Base-by-base conservation (phyloP, 2,888 invertebrate genomes). In the Priocnemis perturbator region DNA sequence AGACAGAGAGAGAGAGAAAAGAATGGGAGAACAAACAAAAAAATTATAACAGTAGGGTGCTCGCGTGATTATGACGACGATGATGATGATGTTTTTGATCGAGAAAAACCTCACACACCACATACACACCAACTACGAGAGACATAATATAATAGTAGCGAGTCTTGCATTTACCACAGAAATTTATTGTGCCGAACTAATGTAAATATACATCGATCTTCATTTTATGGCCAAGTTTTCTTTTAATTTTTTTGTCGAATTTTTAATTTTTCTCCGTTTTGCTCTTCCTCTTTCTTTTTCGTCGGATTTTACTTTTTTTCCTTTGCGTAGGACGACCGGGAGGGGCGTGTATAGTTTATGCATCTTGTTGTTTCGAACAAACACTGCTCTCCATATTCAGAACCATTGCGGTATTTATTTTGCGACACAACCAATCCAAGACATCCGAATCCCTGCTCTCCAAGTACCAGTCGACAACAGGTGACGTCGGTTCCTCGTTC, bases 371-470 rank as follows among this genome's bases (percentile, higher is more conserved):
- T 73, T 81, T 78, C 62, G 83, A 77, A 76, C 83, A 85, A 70
- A 83, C 81, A 73, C 81, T 94, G 84, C 94, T 94, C 86, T 95
- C 94, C 90, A 94, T 91, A 61, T 94, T 94, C 45, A 94, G 90
- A 66, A 95, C 92, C 83, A 95, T 93, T 0, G 94, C 94, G 84
- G 93, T 93, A 85, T 95, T 94, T 65, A 95, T 93, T 90, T 95
- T 94, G 71, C 92, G 91, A 80, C 93, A 93, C 26, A 96, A 89
- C 95, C 95, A 96, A 17, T 90, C 89, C 64, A 95, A 90, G 17
- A 93, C 91, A 56, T 92, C 91, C 0, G 90, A 89, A 69, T 95
- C 93, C 11, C 93, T 90, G 52, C 93, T 91, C 71, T 92, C 91
- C 59, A 96, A 91, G 67, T 91, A 91, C 83, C 93, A 92, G 81